A percentile compares a stretch with the other conserved stretches of the same genome.
Conservation (phyloP, 2,113 vertebrate genomes). For the Calidris pygmaea region DNA sequence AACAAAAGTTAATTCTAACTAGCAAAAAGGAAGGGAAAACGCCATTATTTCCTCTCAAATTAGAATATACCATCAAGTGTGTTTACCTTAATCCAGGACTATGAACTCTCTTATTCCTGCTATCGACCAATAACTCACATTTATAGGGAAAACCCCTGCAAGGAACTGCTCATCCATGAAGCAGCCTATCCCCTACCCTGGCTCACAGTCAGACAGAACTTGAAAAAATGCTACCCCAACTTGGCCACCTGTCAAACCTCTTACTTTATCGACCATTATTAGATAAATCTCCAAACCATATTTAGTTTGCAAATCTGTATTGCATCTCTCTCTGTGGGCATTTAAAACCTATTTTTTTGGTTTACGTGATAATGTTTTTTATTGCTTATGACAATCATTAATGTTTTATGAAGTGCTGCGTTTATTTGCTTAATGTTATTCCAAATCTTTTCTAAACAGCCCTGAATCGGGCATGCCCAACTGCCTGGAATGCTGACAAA, state of each 20-base stretch:
- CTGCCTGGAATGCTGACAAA: slow-evolving; percentile 14
- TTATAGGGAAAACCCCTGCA: neutral
- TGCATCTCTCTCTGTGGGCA: neutral
- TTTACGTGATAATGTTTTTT: neutral
- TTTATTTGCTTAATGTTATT: slow-evolving; percentile 51
- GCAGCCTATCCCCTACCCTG: neutral
- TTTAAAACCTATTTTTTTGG: neutral
- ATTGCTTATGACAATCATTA: neutral
- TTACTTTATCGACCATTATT: neutral
- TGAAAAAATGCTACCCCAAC: neutral
- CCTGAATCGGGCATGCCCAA: neutral
- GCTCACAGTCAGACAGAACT: neutral
- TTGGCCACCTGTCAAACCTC: neutral
- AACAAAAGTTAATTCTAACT: neutral
- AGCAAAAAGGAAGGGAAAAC: neutral
- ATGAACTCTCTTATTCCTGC: neutral
- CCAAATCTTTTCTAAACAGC: neutral
- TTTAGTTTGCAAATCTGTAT: neutral
- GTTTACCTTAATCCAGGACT: neutral
- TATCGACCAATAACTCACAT: neutral
- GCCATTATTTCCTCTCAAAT: neutral
- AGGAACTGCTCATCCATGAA: accelerated
- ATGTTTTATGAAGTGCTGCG: slow-evolving; percentile 34
- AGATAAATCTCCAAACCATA: neutral
- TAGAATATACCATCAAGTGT: neutral